phyloP scores from a whole-genome alignment of 2,113 vertebrate species.

The Ailurus styani region DNA sequence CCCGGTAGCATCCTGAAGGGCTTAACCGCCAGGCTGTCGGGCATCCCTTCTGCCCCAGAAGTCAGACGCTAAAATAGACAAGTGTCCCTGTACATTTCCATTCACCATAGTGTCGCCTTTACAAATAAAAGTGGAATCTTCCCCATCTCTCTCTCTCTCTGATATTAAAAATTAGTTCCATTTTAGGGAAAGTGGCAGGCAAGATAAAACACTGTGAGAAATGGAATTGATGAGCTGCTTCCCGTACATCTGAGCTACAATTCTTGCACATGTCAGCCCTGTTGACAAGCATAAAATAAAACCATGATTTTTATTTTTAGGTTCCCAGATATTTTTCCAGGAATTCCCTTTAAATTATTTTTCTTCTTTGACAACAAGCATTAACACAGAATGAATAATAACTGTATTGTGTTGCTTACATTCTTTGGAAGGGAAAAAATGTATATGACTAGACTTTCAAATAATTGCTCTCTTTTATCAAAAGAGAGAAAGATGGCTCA shows the following conservation, averaged over 20 bases:
- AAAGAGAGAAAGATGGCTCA: background rate
- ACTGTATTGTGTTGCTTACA: background rate
- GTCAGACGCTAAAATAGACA: background rate
- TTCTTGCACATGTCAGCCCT: conserved; percentile 50
- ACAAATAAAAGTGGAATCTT: background rate
- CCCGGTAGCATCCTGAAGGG: background rate
- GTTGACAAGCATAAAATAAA: conserved; percentile 64
- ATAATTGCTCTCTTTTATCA: conserved; percentile 14
- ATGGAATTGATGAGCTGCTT: conserved; percentile 43
- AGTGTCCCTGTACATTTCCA: background rate
- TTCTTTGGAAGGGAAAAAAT: background rate
- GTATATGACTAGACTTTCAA: background rate
- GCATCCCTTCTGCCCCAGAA: background rate
- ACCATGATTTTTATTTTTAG: conserved; percentile 45
- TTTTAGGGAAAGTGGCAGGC: conserved; percentile 41
- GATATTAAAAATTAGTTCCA: conserved; percentile 49
- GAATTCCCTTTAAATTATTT: conserved; percentile 54
- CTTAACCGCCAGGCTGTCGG: no score
- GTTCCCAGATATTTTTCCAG: conserved; percentile 28
- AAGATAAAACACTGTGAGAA: conserved; percentile 19
- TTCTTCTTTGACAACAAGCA: conserved; percentile 33
- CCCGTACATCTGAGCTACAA: conserved; percentile 45
- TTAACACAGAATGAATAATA: conserved; percentile 35
- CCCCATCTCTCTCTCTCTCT: background rate
- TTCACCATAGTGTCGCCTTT: background rate